These are phyloP conservation scores for Phycodurus eques DNA, from an alignment of 2,113 vertebrate genomes.

Conservation along the genomic window DNA sequence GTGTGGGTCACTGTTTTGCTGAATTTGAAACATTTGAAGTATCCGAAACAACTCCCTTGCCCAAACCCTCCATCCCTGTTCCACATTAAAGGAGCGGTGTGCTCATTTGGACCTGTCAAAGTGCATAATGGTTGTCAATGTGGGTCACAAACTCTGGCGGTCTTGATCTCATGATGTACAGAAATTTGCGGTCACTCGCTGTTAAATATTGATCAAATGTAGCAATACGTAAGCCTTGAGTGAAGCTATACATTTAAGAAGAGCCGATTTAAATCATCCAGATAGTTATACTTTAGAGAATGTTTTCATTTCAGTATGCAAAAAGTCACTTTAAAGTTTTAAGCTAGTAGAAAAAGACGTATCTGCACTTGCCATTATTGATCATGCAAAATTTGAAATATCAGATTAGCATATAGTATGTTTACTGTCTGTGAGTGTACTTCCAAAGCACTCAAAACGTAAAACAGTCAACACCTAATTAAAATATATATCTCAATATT, in stretches of 20 bases:
- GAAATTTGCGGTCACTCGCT: constrained; percentile 29
- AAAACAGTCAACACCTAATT: no score
- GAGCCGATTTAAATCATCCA: neutral
- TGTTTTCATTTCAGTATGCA: neutral
- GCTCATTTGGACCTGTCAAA: constrained; percentile 68
- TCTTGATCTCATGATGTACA: constrained; percentile 71
- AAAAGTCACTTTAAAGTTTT: neutral
- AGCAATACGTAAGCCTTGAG: neutral
- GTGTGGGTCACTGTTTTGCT: constrained; percentile 58
- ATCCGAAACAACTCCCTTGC: constrained; percentile 51
- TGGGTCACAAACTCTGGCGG: constrained; percentile 54
- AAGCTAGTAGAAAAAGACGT: neutral
- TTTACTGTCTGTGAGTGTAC: no score
- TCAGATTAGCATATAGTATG: no score
- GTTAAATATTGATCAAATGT: neutral
- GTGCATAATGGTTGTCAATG: constrained; percentile 55
- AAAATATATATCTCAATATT: no score
- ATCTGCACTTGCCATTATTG: no score
- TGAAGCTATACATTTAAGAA: neutral
- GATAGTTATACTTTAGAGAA: neutral
- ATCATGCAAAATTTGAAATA: neutral
- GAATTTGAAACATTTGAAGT: constrained; percentile 74
- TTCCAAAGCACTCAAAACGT: no score
- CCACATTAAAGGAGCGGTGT: constrained; percentile 68
- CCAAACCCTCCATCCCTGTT: constrained; percentile 58